Percentiles rank a stretch among this genome's conserved stretches.
phyloP scores from a whole-genome alignment of 2,888 invertebrate genomes.

The Galerucella pusilla region DNA sequence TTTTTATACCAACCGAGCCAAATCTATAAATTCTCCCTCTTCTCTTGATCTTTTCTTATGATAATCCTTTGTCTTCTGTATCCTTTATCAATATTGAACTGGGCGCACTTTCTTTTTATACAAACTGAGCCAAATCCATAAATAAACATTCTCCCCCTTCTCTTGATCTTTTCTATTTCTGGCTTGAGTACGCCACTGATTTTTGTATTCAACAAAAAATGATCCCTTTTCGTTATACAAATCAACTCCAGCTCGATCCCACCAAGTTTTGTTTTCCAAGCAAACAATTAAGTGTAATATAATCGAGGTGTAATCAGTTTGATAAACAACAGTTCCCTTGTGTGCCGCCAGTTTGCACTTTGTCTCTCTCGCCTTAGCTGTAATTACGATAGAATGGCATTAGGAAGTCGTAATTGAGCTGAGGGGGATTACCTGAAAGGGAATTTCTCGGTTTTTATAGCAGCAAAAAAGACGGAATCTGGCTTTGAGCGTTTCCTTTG shows the following conservation, averaged over 20 bases:
- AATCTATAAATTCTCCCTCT: too few relatives aligned
- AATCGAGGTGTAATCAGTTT: constrained; percentile 34
- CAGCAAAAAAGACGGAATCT: neutral
- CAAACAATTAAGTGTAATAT: constrained; percentile 33
- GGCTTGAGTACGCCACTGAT: too few relatives aligned
- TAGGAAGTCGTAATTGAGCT: constrained; percentile 17
- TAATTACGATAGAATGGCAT: constrained; percentile 22
- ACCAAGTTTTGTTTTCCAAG: constrained; percentile 21
- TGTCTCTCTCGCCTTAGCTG: constrained; percentile 9
- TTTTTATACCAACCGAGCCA: too few relatives aligned
- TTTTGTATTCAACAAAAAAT: too few relatives aligned
- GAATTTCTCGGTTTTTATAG: neutral
- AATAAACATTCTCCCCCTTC: too few relatives aligned
- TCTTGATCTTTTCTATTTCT: too few relatives aligned
- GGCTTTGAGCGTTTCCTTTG: neutral
- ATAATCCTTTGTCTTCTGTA: too few relatives aligned
- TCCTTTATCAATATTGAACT: too few relatives aligned
- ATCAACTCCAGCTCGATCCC: neutral
- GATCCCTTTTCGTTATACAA: too few relatives aligned
- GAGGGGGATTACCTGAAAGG: constrained; percentile 10
- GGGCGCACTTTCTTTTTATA: too few relatives aligned
- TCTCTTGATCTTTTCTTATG: too few relatives aligned
- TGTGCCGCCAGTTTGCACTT: constrained; percentile 16
- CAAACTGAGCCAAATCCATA: too few relatives aligned
- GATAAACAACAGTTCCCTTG: constrained; percentile 28